Base-by-base conservation (phyloP, 2,888 invertebrate species). In the Euplexia lucipara region DNA sequence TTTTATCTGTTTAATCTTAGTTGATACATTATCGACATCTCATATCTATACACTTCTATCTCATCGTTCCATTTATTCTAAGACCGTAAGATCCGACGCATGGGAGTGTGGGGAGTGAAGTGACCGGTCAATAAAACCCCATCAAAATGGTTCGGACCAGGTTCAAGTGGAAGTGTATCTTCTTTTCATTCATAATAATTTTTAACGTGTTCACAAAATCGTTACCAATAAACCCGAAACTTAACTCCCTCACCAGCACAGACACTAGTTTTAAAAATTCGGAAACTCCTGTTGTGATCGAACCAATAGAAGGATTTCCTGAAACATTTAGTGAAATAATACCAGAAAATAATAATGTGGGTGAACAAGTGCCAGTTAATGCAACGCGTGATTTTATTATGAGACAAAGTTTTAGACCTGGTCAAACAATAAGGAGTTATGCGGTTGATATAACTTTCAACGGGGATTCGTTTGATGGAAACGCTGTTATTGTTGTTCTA, bases 111-210 rank as follows among this genome's bases (percentile, higher is more conserved):
- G 78, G 80, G 47, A 74, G 78, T 78, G 75, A 49, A 75, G 68
- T 71, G 61, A 75, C 72, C 81, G 81, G 84, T 84, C 85, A 83
- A 83, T 82, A 68, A 78, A 60, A 47, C 14, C 41, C 34, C 41
- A 30, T 32, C 44, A 67, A 91, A 89, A 93, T 93, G 93, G 89
- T 78, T 77, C 83, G 89, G 86, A 85, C 80, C 52, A 90, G 86
- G 75, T 82, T 83, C 44, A 90, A 90, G 78, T 91, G 91, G 88
- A 87, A 86, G 74, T 83, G 85, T 22, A 60, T 83, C 57, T 71
- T 90, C 26, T 73, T 88, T 61, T 68, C 79, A 6, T 85, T 74
- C 64, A 75, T 87, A 58, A 57, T 87, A 47, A 34, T 87, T 54
- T 68, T 89, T 30, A 87, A 84, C 61, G 86, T 86, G 70, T 84